Base-by-base conservation (phyloP, 2,888 invertebrate species). In the Lasioglossum oenotherae region DNA sequence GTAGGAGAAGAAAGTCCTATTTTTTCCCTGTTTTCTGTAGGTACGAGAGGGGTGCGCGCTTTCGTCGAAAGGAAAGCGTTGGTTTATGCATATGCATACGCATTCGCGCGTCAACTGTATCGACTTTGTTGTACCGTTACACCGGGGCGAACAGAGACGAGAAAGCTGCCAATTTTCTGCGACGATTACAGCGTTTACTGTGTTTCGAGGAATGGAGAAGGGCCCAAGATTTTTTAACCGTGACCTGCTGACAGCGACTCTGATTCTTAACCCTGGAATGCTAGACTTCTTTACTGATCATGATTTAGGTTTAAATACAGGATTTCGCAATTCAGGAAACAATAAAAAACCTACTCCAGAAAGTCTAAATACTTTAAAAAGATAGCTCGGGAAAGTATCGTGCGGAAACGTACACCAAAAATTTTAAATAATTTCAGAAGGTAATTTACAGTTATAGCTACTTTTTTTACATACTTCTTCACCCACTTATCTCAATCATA, bases 111-210 rank as follows among this genome's bases (percentile, higher is more conserved):
- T 67, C 53, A 53, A 67, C 41, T 74, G 46, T 78, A 60, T 86
- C 86, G 86, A 81, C 49, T 53, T n/a, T 60, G 27, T 69, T 64
- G 67, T 71, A 71, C 85, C 80, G 85, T 85, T 85, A 84, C 14
- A 41, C 8, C n/a, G 69, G 23, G 38, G 38, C 4, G 57, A 46
- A 16, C 44, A 41, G 72, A 35, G 69, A 23, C 79, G 81, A 74
- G 85, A 80, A 82, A 82, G 82, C 86, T 49, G 74, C 35, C 60
- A 86, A 86, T 86, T 86, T 81, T 81, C 78, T 78, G 53, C 46
- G 19, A 19, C 8, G 74, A 76, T 78, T 78, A 41, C 16, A 53
- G 44, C 67, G n/a, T 57, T 75, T 81, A 38, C 46, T 69, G 6
- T 31, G 49, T 64, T 74, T 41, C 69, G 41, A 41, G 19, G 49